Base-by-base conservation (phyloP, 2,888 invertebrate genomes). In the Sipha maydis region DNA sequence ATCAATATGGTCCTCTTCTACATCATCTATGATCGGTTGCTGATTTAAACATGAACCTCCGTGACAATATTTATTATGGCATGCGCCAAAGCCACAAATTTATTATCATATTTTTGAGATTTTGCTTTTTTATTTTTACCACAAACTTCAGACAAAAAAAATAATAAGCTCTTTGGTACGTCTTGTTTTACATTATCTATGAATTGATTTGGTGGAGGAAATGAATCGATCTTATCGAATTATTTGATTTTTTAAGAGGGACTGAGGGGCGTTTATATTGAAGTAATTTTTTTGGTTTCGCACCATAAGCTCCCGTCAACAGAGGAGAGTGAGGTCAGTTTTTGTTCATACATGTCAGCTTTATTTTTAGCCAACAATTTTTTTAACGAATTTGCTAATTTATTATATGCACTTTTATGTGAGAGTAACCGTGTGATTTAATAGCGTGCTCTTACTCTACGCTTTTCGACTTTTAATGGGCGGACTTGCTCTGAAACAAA, bases 101-200 rank as follows among this genome's bases (percentile, higher is more conserved):
- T 77, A 28, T 77, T 28, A 77, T 77, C 48, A 48, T 77, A 48
- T 17, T 41, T 41, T 48, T 77, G 76, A 2, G 48, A 41, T 5
- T 41, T 77, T 48, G 41, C 76, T 0, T 77, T n/a, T 0, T 48
- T 41, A 48, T 77, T n/a, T 5, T 0, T 28, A 19, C 48, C 48
- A 48, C 41, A 48, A 48, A 77, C 76, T 77, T 77, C 76, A 17
- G 76, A 54, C 28, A 54, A 28, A 54, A 56, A 78, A 78, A 78
- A 78, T 31, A 78, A 28, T 78, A 78, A 78, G 21, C 31, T 73
- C 76, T 89, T 88, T 28, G 89, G 88, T 71, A 83, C 38, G 34
- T 48, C 85, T 34, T 25, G 25, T 61, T 71, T 41, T 11, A 73
- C 69, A 71, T 76, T 77, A 73, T 21, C 61, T 11, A 69, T 25